Conservation (phyloP, 2,888 invertebrate genomes). For the Liposcelis brunnea region DNA sequence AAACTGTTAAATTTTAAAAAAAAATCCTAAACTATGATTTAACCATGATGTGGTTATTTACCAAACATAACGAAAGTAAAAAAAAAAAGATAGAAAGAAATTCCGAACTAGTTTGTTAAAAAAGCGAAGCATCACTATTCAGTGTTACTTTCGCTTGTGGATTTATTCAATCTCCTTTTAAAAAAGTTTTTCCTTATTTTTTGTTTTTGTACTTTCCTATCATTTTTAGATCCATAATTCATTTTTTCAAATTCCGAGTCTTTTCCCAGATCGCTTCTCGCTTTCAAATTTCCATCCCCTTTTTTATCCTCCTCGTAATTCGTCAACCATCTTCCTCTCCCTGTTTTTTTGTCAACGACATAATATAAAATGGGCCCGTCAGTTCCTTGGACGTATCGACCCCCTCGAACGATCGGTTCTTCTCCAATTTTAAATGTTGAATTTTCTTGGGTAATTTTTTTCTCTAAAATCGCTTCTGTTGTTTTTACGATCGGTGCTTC, state of each 20-base stretch:
- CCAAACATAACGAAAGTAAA: no score
- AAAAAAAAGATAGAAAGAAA: no score
- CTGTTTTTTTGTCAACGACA: slow-evolving; percentile 1
- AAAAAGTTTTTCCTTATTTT: slow-evolving; percentile 2
- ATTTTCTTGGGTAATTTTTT: neutral
- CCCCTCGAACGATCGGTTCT: neutral
- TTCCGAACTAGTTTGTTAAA: no score
- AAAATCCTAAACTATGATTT: no score
- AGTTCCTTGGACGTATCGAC: no score
- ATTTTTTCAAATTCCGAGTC: no score
- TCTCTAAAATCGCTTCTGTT: neutral
- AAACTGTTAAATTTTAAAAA: no score
- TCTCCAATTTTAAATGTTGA: neutral
- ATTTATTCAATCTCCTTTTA: slow-evolving; percentile 1
- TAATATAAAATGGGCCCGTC: neutral
- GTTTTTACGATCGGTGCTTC: neutral
- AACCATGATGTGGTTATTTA: no score
- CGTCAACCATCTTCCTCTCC: neutral
- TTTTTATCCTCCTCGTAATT: neutral
- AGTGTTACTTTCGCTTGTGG: no score
- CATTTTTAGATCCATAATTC: neutral
- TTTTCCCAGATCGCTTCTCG: no score
- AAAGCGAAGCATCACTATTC: no score
- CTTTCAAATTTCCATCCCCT: neutral
- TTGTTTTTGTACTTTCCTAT: slow-evolving; percentile 3